Base-by-base conservation (phyloP, 1,140 invertebrate species). In the Halesus radiatus region DNA sequence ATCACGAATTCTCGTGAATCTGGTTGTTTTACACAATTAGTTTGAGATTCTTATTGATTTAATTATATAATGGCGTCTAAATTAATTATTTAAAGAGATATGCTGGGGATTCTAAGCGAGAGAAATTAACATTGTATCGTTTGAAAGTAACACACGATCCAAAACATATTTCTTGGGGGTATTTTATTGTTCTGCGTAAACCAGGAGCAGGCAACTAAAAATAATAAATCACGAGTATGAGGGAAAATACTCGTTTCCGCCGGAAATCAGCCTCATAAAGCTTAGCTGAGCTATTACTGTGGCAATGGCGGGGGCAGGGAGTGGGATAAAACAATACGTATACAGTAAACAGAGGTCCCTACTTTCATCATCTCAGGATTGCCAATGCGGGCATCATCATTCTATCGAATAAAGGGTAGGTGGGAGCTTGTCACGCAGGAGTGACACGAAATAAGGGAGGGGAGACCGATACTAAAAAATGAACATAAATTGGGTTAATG, bases 401-500 rank as follows among this genome's bases (percentile, higher is more conserved):
- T 64, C 26, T 37, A 5, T 8, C 13, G 6, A 2, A 50, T 22
- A 6, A 16, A 10, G 68, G 15, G 20, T 32, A 13, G 37, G 68
- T 10, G 18, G n/a, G 18, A 37, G 32, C 10, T 45, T 50, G 66
- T 70, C 66, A 70, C 66, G 66, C 32, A 23, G 66, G 16, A 50
- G 45, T 45, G 18, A 70, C 66, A 70, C 13, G 60, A 22, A 4
- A 72, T 7, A 54, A 54, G 22, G 45, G 52, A 72, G 68, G 15
- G 32, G 13, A 45, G 26, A 37, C 32, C 32, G 32, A 37, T 37
- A 37, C 20, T 20, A 16, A 16, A 50, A 22, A 72, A 20, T 18
- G 68, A 72, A 72, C 18, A 22, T 8, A 26, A 72, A 50, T 16
- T 72, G 68, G 68, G 68, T 72, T 72, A 72, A 72, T 72, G 68